Conservation (phyloP, 2,888 invertebrate genomes). For the Chrysopilus asiliformis region DNA sequence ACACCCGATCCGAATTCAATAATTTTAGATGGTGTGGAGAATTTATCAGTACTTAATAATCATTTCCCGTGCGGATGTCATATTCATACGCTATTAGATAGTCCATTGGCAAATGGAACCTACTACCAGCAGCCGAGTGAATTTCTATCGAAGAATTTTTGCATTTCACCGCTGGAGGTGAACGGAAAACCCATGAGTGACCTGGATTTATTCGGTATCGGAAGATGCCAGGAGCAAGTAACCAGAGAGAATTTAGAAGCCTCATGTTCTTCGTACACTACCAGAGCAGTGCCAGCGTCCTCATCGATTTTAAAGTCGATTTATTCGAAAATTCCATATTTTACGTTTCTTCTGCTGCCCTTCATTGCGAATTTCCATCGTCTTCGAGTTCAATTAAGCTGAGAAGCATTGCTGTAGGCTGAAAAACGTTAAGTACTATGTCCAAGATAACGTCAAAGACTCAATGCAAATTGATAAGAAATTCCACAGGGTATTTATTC, state of each 20-base stretch:
- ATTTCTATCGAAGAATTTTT: constrained; percentile 63
- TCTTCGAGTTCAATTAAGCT: neutral
- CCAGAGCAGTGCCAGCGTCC: too few species aligned
- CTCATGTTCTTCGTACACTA: constrained; percentile 20
- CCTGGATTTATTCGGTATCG: constrained; percentile 50
- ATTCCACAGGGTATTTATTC: too few species aligned
- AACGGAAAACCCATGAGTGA: constrained; percentile 63
- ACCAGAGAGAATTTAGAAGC: constrained; percentile 51
- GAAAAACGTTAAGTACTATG: too few species aligned
- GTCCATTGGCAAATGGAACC: constrained; percentile 57
- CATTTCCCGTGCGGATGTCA: constrained; percentile 83
- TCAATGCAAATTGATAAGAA: too few species aligned
- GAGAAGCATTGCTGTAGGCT: too few species aligned
- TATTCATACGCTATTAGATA: constrained; percentile 59
- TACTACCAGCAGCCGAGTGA: constrained; percentile 40
- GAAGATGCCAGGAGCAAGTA: constrained; percentile 53
- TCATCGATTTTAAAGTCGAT: neutral
- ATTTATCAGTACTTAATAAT: constrained; percentile 58
- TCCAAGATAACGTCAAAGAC: too few species aligned
- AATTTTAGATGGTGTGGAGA: constrained; percentile 56
- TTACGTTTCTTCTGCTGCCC: neutral
- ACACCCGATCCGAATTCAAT: constrained; percentile 55
- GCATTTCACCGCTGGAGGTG: constrained; percentile 73
- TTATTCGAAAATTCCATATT: constrained; percentile 3
- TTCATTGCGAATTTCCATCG: neutral